Percentiles rank a stretch among this genome's conserved stretches.
Evolutionary conservation across 2,888 invertebrate genomes (phyloP).

Genomic region (Pantelozetes paolii): DNA sequence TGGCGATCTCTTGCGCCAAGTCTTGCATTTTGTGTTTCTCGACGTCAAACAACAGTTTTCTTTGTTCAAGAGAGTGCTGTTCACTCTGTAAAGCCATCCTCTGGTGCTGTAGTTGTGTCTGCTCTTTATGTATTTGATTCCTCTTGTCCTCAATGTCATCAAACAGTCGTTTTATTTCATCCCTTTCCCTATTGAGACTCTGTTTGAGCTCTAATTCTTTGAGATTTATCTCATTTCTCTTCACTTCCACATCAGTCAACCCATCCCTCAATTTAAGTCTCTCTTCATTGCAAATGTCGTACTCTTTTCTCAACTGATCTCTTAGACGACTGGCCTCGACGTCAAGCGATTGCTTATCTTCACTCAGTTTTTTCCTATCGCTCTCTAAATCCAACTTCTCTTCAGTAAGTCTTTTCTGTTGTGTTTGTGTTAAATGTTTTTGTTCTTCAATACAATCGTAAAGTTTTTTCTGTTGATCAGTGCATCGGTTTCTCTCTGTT

Average conservation of each 20-base stretch:
- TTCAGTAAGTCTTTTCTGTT: constrained; percentile 36
- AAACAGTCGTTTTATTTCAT: neutral
- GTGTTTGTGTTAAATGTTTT: constrained; percentile 30
- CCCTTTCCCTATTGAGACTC: constrained; percentile 33
- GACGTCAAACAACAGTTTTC: constrained; percentile 37
- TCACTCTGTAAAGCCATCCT: constrained; percentile 36
- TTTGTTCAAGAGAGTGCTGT: constrained; percentile 35
- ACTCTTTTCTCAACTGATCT: constrained; percentile 25
- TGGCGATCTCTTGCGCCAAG: constrained; percentile 34
- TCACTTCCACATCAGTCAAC: constrained; percentile 26
- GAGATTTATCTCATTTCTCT: neutral
- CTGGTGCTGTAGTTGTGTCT: constrained; percentile 1
- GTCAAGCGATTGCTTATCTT: neutral
- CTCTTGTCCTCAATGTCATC: constrained; percentile 32
- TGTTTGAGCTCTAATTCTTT: constrained; percentile 36
- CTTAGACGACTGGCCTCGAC: neutral
- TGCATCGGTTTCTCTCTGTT: constrained; percentile 2
- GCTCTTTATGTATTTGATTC: constrained; percentile 24
- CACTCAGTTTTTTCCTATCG: neutral
- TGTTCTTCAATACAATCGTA: constrained; percentile 58
- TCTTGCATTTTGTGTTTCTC: constrained; percentile 40
- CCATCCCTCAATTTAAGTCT: constrained; percentile 32
- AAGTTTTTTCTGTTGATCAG: constrained; percentile 62
- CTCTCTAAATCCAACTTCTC: constrained; percentile 9
- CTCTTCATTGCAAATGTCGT: neutral